Conservation (phyloP, 1,140 invertebrate genomes). For the Battus philenor region DNA sequence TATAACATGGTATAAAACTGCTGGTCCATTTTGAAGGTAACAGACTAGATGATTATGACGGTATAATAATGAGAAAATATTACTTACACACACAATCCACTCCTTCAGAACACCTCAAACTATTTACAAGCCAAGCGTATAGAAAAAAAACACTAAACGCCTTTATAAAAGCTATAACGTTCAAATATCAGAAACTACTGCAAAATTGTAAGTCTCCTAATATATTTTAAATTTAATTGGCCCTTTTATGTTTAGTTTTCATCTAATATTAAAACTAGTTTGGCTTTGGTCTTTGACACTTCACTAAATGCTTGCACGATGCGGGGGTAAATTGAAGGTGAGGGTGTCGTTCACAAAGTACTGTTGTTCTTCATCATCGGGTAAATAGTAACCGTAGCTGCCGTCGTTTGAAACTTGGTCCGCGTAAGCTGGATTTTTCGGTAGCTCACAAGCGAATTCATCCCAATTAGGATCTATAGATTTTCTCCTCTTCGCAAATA, state of each 20-base stretch:
- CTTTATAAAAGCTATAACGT: constrained; percentile 61
- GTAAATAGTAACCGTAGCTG: constrained; percentile 69
- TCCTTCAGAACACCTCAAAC: no score
- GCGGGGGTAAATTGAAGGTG: constrained; percentile 61
- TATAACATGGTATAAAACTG: no score
- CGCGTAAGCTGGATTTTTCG: constrained; percentile 28
- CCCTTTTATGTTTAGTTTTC: constrained; percentile 42
- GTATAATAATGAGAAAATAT: no score
- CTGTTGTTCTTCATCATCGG: constrained; percentile 59
- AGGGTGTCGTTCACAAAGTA: constrained; percentile 68
- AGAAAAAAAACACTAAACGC: constrained; percentile 32
- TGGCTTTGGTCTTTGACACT: constrained; percentile 29
- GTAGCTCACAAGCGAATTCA: constrained; percentile 41
- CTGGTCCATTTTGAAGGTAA: no score
- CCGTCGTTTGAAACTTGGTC: constrained; percentile 68
- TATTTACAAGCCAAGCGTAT: constrained; percentile 39
- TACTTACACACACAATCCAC: no score
- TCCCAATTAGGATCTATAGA: constrained; percentile 56
- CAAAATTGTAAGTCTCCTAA: constrained; percentile 35
- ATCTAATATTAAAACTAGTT: constrained; percentile 35
- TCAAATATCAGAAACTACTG: constrained; percentile 33
- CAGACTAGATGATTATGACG: no score
- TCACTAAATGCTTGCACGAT: constrained; percentile 65
- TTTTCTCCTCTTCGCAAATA: constrained; percentile 72
- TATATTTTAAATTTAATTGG: constrained; percentile 57